phyloP scores from a whole-genome alignment of 2,888 invertebrate species.

The Oxycera nigricornis region DNA sequence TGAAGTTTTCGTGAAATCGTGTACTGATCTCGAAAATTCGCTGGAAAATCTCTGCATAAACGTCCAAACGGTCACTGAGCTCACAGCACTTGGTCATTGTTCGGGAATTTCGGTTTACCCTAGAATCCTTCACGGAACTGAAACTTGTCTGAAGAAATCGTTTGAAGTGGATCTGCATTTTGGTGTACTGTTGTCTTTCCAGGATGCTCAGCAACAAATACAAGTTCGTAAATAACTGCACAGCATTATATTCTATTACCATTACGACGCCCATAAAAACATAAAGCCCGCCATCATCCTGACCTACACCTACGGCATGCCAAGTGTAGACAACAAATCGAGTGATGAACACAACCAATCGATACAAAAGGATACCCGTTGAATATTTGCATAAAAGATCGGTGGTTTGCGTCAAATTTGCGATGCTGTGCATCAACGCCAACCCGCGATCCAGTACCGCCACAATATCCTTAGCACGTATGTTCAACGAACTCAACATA shows the following conservation, averaged over 20 bases:
- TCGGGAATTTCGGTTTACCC: no score
- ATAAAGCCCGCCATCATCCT: background rate
- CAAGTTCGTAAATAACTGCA: background rate
- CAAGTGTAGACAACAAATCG: background rate
- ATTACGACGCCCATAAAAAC: background rate
- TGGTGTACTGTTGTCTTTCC: background rate
- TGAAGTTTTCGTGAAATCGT: background rate
- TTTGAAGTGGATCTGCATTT: background rate
- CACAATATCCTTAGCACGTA: background rate
- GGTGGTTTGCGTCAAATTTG: background rate
- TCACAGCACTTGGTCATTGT: background rate
- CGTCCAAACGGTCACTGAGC: slow-evolving; percentile 9
- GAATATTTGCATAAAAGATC: background rate
- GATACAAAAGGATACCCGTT: background rate
- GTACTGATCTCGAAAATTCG: background rate
- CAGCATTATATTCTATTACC: background rate
- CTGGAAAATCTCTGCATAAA: background rate
- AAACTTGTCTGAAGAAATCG: background rate
- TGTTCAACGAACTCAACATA: background rate
- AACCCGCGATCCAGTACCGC: background rate
- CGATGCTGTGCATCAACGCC: background rate
- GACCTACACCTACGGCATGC: background rate
- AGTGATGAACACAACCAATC: background rate
- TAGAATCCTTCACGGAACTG: no score
- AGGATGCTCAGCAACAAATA: background rate